phyloP scores from a whole-genome alignment of 2,113 vertebrate genomes.

The Urocitellus parryii region DNA sequence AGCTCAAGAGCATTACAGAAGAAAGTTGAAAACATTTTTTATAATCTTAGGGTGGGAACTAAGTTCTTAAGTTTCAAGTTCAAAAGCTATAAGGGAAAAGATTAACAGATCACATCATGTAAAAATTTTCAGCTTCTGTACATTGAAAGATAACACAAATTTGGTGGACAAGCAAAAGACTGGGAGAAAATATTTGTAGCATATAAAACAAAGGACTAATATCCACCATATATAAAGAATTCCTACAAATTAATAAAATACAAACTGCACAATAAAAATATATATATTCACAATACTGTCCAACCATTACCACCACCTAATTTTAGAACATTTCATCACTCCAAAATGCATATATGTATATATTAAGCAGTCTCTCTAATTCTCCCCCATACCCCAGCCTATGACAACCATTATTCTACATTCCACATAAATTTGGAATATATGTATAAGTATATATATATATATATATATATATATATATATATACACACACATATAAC shows the following conservation, averaged over 20 bases:
- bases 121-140: neutral
- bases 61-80: conserved; percentile 49
- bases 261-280: neutral
- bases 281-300: neutral
- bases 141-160: neutral
- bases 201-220: neutral
- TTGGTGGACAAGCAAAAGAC: neutral
- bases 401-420: neutral
- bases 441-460: no score
- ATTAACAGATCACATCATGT: neutral
- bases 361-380: neutral
- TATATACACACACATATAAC: no score
- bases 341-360: neutral
- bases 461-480: no score
- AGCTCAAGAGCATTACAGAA: neutral
- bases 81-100: conserved; percentile 15
- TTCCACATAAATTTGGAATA: neutral
- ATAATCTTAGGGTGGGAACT: neutral
- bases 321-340: conserved; percentile 32
- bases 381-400: neutral
- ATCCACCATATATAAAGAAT: conserved; percentile 20
- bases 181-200: conserved; percentile 14
- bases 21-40: conserved; percentile 39
- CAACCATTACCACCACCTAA: neutral
- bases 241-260: conserved; percentile 29